Base-by-base conservation (phyloP, 2,888 invertebrate genomes). In the Macaria liturata region DNA sequence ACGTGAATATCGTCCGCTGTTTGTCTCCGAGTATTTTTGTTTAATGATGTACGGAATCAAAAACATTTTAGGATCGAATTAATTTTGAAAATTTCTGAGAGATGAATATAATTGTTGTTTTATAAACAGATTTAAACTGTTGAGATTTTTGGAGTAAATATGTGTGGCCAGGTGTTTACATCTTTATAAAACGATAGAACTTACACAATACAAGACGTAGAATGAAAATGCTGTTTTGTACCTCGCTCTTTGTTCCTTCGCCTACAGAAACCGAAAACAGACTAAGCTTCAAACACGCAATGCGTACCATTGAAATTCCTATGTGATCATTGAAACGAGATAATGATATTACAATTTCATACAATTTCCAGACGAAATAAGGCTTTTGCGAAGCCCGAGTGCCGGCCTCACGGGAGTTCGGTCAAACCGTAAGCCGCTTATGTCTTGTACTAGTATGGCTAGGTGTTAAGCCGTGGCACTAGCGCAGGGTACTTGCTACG, bases 391-490 rank as follows among this genome's bases (percentile, higher is more conserved):
- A 59, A 55, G 50, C 55, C 59, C 31, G 40, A 59, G 44, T 46
- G 34, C 45, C 9, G 20, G 3, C 31, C 31, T 7, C 50, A 9
- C 45, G 34, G 32, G 49, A 40, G 42, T 9, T 31, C 47, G 31
- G 40, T 40, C 43, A 40, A 9, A 49, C 39, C 49, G 46, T 59
- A 59, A 59, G 59, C 59, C 32, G 51, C 54, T 59, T 59, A 59
- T 4, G 46, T 37, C 49, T 47, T 50, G 46, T 54, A 51, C 44
- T 51, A 46, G 39, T 52, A 8, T 37, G 32, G 43, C 59, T 47
- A 62, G 56, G 58, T 59, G 61, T 52, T 62, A 59, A 60, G 54
- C 62, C 9, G 49, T 48, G 52, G 54, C 39, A 54, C 46, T 42
- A 40, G 32, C 30, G 50, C n/a, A 40, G 47, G 31, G 51, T 44